Conservation (phyloP, 2,797 vertebrate species). For the Sarcoramphus papa region DNA sequence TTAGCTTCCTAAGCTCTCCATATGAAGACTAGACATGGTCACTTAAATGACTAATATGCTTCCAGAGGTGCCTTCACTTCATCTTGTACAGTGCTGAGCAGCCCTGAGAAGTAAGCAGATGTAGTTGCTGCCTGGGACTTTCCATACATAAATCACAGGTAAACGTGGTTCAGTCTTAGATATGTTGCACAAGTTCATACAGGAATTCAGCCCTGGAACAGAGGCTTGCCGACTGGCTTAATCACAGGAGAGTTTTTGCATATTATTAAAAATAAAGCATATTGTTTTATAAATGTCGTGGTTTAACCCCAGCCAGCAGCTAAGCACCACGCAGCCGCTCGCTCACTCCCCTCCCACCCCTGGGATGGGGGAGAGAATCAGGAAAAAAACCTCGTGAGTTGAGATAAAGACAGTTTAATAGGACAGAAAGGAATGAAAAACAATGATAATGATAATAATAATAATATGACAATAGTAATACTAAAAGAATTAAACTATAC, state of each 20-base stretch:
- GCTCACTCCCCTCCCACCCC: no score
- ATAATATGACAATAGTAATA: no score
- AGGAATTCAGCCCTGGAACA: not conserved
- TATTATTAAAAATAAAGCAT: not conserved
- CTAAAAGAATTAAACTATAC: no score
- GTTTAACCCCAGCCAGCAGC: no score
- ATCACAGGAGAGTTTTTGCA: not conserved
- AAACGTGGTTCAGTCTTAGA: not conserved
- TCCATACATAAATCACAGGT: not conserved
- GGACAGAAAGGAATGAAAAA: no score
- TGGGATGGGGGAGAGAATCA: no score
- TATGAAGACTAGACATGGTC: not conserved
- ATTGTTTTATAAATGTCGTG: not conserved
- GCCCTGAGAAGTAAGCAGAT: not conserved
- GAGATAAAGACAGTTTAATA: no score
- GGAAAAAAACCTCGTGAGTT: no score
- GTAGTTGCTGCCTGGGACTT: not conserved
- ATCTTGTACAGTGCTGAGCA: not conserved
- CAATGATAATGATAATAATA: no score
- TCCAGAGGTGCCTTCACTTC: not conserved
- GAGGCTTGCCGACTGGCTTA: not conserved
- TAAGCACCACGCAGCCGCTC: no score
- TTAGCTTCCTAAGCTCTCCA: not conserved
- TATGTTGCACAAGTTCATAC: not conserved
- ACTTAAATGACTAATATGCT: not conserved